phyloP scores from a whole-genome alignment of 2,797 vertebrate species.

The Danio tinwini region DNA sequence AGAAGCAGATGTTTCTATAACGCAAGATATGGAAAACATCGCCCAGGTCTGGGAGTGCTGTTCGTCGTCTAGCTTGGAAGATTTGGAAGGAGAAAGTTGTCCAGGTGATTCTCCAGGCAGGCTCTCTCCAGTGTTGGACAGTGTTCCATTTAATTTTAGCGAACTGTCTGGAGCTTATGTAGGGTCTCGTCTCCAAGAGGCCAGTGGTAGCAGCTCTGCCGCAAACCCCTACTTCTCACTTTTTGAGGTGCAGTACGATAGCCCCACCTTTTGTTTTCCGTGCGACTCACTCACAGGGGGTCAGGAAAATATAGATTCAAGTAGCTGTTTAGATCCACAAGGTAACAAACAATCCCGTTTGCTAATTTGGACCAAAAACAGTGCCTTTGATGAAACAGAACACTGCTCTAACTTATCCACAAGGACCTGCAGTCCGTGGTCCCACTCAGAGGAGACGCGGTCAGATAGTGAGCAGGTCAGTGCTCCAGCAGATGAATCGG shows the following conservation, averaged over 20 bases:
- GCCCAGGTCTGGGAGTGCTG: conserved; percentile 98
- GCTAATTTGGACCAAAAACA: conserved; percentile 99
- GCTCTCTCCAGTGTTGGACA: conserved; percentile 89
- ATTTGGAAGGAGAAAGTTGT: conserved; percentile 95
- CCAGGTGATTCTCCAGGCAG: conserved; percentile 90
- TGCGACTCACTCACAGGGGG: conserved; percentile 88
- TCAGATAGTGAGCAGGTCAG: conserved; percentile 94
- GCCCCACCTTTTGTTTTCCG: conserved; percentile 94
- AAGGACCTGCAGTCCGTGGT: conserved; percentile 99
- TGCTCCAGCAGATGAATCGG: conserved; percentile 87
- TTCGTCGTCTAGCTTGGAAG: conserved; percentile 94
- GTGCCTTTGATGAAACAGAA: conserved; percentile 99
- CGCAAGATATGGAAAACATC: conserved; percentile 92
- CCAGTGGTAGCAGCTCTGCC: conserved; percentile 86
- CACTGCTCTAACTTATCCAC: conserved; percentile 99
- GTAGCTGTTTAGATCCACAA: conserved; percentile 91
- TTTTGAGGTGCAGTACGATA: conserved; percentile 98
- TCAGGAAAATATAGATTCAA: conserved; percentile 89
- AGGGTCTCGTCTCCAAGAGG: conserved; percentile 87
- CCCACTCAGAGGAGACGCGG: conserved; percentile 97
- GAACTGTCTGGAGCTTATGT: conserved; percentile 84
- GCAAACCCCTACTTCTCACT: conserved; percentile 95
- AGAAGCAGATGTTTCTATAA: conserved; percentile 89
- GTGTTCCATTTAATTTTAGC: conserved; percentile 85
- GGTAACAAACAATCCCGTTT: conserved; percentile 98